Conservation (phyloP, 2,797 vertebrate genomes). For the Aldrovandia affinis region DNA sequence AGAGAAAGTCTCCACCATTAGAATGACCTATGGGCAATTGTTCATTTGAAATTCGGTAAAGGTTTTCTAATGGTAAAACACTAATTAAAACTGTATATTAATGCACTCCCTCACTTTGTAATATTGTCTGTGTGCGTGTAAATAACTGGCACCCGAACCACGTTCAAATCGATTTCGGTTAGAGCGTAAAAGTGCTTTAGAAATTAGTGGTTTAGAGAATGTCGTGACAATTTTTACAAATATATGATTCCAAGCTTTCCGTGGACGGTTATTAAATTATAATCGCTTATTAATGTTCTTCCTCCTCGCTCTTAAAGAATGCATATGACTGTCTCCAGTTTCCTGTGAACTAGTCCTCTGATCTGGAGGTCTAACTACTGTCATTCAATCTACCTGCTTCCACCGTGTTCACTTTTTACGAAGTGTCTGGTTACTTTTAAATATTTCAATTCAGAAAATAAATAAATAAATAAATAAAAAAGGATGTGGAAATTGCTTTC, state of each 20-base stretch:
- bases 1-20: background rate
- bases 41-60: background rate
- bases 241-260: background rate
- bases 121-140: conserved; percentile 58
- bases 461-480: background rate
- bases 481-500: background rate
- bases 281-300: conserved; percentile 5
- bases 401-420: background rate
- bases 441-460: background rate
- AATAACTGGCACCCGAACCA: conserved; percentile 64
- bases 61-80: conserved; percentile 30
- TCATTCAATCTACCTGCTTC: background rate
- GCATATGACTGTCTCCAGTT: conserved; percentile 1
- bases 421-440: background rate
- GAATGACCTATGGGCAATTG: background rate
- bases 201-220: background rate
- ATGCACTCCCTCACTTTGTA: conserved; percentile 64
- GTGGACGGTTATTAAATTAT: conserved; percentile 1
- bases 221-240: background rate
- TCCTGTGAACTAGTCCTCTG: background rate
- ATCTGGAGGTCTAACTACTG: background rate
- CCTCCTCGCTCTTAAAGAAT: background rate
- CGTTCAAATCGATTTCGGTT: conserved; percentile 56
- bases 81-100: conserved; percentile 34
- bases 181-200: conserved; percentile 36